Base-by-base conservation (phyloP, 2,888 invertebrate genomes). In the Epiperipatus broadwayi region DNA sequence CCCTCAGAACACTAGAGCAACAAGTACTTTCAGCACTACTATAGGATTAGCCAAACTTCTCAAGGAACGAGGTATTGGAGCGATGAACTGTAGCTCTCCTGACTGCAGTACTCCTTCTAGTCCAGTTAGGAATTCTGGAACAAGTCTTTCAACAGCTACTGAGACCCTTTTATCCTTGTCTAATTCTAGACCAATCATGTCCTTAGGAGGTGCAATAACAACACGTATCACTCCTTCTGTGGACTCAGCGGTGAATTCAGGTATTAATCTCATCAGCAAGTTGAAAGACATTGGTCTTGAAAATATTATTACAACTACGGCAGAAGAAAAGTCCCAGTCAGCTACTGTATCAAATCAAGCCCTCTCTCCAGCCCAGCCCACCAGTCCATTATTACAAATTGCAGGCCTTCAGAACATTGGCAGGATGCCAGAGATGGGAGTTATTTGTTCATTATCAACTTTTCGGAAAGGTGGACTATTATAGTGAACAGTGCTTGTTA, bases 391-490 rank as follows among this genome's bases (percentile, higher is more conserved):
- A 58, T 46, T 47, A 43, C 43, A 47, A 49, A 33, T 46, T 59
- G 50, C 50, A 58, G 42, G 53, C 58, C 72, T 41, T 74, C 71
- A 2, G 67, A 71, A 3, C 70, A 72, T 3, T 70, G 68, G 18
- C 66, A 65, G 43, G 67, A 72, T 1, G 71, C 71, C 8, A 65
- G 67, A 42, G 72, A 66, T 80, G 22, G 80, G 80, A 41, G 77
- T 78, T 31, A 70, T 79, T 46, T 77, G 78, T 60, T 72, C 76
- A 41, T 62, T 79, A 50, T 64, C 81, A 36, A 83, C 83, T 59
- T 81, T 81, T 25, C 68, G 83, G 44, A 83, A 83, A 54, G 83
- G 83, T 36, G 83, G 81, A 37, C 67, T 80, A 50, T 69, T 80
- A 51, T 75, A 72, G 47, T n/a, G n/a, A n/a, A n/a, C n/a, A n/a